A percentile compares a stretch with the other conserved stretches of the same genome.
These are phyloP conservation scores for Tenthredo scrophulariae DNA, from an alignment of 2,888 invertebrate species.

Conservation along the genomic window DNA sequence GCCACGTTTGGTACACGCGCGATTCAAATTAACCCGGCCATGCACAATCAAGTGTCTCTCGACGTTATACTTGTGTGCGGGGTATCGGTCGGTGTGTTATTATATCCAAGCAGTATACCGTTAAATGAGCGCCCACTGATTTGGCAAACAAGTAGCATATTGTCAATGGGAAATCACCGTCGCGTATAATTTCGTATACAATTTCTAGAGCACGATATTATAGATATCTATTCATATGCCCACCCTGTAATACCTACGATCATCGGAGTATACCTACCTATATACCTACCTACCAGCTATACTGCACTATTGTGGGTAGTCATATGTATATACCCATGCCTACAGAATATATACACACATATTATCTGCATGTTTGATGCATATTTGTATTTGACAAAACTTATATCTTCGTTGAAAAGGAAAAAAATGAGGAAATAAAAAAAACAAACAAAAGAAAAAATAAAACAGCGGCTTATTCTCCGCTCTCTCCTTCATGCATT, in stretches of 20 bases:
- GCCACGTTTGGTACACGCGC: constrained; percentile 38
- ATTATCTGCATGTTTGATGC: no score
- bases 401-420: no score
- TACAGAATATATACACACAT: no score
- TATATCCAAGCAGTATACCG: constrained; percentile 35
- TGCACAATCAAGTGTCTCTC: constrained; percentile 73
- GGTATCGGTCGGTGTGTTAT: neutral
- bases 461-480: neutral
- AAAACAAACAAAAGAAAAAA: neutral
- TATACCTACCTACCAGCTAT: neutral
- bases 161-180: constrained; percentile 70
- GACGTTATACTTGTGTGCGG: neutral
- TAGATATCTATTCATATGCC: neutral
- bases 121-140: constrained; percentile 59
- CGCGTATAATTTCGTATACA: constrained; percentile 66
- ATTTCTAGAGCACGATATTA: neutral
- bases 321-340: no score
- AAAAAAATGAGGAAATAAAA: neutral
- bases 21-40: constrained; percentile 41
- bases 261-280: neutral
- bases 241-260: neutral
- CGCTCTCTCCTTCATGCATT: neutral
- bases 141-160: constrained; percentile 77
- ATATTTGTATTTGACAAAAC: no score
- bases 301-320: neutral